A percentile compares a stretch with the other conserved stretches of the same genome.
These are phyloP conservation scores for Neoscelio sp. DNA, from an alignment of 2,888 invertebrate genomes.

Conservation along the genomic window DNA sequence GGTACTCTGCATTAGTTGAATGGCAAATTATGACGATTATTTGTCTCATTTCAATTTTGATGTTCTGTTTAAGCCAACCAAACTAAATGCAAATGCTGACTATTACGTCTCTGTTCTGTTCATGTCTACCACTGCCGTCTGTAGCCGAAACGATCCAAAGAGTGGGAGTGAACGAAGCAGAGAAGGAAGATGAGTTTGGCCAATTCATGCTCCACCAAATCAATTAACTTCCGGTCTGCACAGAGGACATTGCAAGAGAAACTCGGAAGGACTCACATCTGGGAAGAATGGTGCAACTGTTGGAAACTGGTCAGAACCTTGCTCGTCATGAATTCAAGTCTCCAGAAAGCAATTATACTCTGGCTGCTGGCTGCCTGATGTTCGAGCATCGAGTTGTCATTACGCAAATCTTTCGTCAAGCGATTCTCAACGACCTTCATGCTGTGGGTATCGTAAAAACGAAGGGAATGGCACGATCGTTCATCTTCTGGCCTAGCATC, in stretches of 20 bases:
- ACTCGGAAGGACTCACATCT: constrained; percentile 32
- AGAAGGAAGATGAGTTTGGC: constrained; percentile 15
- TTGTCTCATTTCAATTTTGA: constrained; percentile 36
- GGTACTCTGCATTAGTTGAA: constrained; percentile 38
- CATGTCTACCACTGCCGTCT: too few species aligned
- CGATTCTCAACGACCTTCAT: constrained; percentile 8
- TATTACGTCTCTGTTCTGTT: constrained; percentile 3
- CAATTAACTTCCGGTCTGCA: constrained; percentile 14
- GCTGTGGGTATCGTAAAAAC: constrained; percentile 46
- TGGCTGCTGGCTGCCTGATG: background rate
- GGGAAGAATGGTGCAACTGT: constrained; percentile 21
- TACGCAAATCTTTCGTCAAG: background rate
- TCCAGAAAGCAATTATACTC: constrained; percentile 4
- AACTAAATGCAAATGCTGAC: constrained; percentile 27
- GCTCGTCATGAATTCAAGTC: background rate
- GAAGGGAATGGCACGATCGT: constrained; percentile 11
- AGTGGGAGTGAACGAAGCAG: too few species aligned
- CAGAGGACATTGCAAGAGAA: constrained; percentile 16
- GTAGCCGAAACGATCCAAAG: too few species aligned
- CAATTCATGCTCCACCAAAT: constrained; percentile 12
- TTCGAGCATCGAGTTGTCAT: constrained; percentile 22
- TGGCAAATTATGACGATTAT: constrained; percentile 54
- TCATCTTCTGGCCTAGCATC: constrained; percentile 42
- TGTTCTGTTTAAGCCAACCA: constrained; percentile 17
- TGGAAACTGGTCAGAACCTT: constrained; percentile 5